These are phyloP conservation scores for Cryptomyrus ogoouensis DNA, from an alignment of 2,113 vertebrate genomes.

Conservation along the genomic window DNA sequence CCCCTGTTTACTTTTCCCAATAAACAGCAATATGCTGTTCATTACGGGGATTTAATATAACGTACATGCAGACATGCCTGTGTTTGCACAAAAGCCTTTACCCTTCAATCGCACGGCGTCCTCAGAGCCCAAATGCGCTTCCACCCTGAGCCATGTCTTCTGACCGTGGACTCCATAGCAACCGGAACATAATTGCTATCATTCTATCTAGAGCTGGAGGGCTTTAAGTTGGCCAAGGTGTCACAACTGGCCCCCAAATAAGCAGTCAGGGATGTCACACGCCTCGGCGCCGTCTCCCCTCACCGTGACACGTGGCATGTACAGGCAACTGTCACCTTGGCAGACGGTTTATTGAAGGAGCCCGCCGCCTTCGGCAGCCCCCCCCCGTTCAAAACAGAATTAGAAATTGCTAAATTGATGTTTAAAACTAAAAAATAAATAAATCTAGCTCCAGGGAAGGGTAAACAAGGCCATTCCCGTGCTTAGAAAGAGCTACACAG, in stretches of 20 bases:
- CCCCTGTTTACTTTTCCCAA: not conserved
- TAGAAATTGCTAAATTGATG: not conserved
- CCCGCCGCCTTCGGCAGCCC: not conserved
- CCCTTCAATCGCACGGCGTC: not conserved
- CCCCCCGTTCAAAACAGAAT: not conserved
- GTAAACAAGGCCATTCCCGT: not conserved
- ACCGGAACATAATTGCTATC: slow-evolving; percentile 6
- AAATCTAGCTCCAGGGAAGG: not conserved
- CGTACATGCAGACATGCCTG: not conserved
- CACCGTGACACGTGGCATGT: not conserved
- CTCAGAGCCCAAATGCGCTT: not conserved
- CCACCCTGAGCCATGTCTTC: not conserved
- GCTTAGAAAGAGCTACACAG: not conserved
- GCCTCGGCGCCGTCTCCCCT: not conserved
- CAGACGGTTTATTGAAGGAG: not conserved
- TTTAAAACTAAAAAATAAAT: slow-evolving; percentile 5
- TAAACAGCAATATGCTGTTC: not conserved
- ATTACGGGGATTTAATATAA: not conserved
- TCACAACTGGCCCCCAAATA: not conserved
- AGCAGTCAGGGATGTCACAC: not conserved
- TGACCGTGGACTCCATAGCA: not conserved
- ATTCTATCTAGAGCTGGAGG: slow-evolving; percentile 6
- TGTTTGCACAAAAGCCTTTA: not conserved
- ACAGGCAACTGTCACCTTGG: not conserved
- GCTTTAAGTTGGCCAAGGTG: slow-evolving; percentile 8